phyloP scores from a whole-genome alignment of 2,888 invertebrate species.

The Sturmia bella region DNA sequence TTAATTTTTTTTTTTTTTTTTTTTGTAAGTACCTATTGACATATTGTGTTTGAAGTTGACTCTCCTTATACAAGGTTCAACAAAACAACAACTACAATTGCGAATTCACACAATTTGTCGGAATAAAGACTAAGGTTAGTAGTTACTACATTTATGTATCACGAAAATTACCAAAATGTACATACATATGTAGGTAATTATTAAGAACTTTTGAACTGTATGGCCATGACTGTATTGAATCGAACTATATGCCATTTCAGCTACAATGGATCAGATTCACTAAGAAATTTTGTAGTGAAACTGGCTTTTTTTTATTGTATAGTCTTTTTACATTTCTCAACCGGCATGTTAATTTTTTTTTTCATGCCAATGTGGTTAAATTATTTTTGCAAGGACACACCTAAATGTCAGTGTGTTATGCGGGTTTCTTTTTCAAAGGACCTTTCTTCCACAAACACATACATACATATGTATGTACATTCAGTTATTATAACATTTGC shows the following conservation, averaged over 20 bases:
- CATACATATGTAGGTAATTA: neutral
- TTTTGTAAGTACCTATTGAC: too few species aligned
- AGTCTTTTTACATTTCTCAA: neutral
- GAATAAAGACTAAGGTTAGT: too few species aligned
- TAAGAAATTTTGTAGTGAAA: neutral
- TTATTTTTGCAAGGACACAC: constrained; percentile 52
- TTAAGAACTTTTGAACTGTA: too few species aligned
- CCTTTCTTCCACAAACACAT: constrained; percentile 3
- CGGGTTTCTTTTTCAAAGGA: constrained; percentile 35
- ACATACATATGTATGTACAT: constrained; percentile 1
- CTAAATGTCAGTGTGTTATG: constrained; percentile 48
- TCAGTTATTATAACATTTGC: neutral
- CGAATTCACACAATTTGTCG: too few species aligned
- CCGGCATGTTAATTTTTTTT: neutral
- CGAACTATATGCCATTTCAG: neutral
- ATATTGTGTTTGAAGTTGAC: too few species aligned
- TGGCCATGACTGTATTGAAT: too few species aligned
- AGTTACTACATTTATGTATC: too few species aligned
- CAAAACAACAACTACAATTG: too few species aligned
- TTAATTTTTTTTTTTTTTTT: too few species aligned
- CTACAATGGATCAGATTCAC: too few species aligned
- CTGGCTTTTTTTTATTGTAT: neutral
- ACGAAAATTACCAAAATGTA: neutral
- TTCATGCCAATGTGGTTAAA: neutral
- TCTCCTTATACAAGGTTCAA: too few species aligned